Conservation (phyloP, 2,113 vertebrate species). For the Bos javanicus region DNA sequence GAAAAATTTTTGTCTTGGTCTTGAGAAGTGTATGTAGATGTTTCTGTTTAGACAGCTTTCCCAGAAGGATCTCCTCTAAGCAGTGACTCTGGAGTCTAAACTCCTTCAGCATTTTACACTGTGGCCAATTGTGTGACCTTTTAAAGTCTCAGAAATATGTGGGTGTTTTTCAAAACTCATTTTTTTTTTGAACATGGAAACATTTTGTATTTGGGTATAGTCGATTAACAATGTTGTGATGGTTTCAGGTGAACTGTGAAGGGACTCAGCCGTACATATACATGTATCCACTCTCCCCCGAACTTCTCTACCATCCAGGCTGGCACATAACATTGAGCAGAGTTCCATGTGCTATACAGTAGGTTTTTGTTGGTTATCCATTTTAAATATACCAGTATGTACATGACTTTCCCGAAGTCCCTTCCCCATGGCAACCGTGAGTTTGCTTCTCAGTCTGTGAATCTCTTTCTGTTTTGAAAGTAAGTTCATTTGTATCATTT, state of each 20-base stretch:
- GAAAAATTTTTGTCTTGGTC: neutral
- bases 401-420: neutral
- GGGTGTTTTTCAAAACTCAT: neutral
- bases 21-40: neutral
- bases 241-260: neutral
- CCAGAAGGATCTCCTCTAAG: neutral
- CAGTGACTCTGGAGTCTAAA: neutral
- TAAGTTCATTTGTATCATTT: neutral
- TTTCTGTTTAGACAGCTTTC: neutral
- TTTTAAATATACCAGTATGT: neutral
- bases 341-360: neutral
- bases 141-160: neutral
- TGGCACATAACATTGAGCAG: neutral
- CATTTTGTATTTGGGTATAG: neutral
- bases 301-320: neutral
- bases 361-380: neutral
- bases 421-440: accelerated
- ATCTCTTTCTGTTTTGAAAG: neutral
- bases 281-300: neutral
- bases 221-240: neutral
- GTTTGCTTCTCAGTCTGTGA: neutral
- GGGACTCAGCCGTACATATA: neutral
- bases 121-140: neutral
- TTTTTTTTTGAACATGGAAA: neutral
- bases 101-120: neutral